A percentile compares a stretch with the other conserved stretches of the same genome.
Evolutionary conservation across 2,113 vertebrate genomes (phyloP).

Genomic region (Malurus alboscapulatus): DNA sequence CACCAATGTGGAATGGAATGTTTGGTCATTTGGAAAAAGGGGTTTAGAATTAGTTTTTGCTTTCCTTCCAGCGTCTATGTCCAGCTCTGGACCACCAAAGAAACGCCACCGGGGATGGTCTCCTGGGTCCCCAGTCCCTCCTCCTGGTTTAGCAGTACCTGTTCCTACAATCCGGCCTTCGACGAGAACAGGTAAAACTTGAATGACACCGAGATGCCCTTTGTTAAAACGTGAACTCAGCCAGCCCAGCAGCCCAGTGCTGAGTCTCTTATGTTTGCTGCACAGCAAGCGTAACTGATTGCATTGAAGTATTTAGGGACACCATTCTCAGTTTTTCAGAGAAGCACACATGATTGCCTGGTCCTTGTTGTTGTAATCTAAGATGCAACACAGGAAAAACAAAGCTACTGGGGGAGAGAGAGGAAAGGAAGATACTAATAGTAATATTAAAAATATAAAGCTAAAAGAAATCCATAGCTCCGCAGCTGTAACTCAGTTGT

Average conservation of each 20-base stretch:
- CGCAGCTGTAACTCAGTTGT: background rate
- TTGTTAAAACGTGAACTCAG: background rate
- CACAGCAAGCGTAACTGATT: background rate
- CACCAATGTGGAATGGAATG: background rate
- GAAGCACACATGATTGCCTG: background rate
- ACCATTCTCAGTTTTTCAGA: background rate
- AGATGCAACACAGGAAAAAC: background rate
- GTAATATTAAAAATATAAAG: background rate
- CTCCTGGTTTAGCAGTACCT: conserved; percentile 80
- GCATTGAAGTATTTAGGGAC: background rate
- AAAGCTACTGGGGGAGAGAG: background rate
- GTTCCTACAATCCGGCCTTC: conserved; percentile 85
- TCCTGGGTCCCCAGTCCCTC: conserved; percentile 79
- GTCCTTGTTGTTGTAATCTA: background rate
- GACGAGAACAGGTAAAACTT: conserved; percentile 77
- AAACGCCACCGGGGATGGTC: conserved; percentile 97
- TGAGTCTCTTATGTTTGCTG: background rate
- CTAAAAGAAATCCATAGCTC: background rate
- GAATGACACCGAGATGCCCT: background rate
- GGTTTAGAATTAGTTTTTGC: background rate
- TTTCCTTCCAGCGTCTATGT: conserved; percentile 78
- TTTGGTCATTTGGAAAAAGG: background rate
- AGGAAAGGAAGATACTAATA: background rate
- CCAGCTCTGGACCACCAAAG: conserved; percentile 91
- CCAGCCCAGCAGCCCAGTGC: background rate